Conservation (phyloP, 1,140 invertebrate species). For the Hycleus cichorii region DNA sequence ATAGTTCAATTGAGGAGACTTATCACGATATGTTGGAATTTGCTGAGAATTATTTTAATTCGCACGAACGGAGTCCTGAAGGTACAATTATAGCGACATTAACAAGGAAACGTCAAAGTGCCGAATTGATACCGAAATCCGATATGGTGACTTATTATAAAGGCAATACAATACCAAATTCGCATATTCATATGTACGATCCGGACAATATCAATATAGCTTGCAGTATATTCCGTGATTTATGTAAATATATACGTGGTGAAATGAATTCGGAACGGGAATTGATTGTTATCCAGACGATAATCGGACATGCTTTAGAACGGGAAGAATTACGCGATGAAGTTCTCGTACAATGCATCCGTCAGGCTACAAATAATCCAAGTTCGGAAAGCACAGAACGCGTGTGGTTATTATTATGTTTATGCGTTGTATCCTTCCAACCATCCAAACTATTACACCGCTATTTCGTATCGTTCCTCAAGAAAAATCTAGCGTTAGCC, state of each 20-base stretch:
- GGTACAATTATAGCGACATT: constrained; percentile 85
- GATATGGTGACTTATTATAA: constrained; percentile 91
- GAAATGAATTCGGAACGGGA: constrained; percentile 79
- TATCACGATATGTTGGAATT: constrained; percentile 86
- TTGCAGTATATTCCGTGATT: constrained; percentile 83
- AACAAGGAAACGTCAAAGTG: constrained; percentile 69
- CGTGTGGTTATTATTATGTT: constrained; percentile 82
- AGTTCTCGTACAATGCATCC: constrained; percentile 80
- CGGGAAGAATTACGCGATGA: constrained; percentile 84
- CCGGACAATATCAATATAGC: constrained; percentile 87
- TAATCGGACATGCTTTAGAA: constrained; percentile 80
- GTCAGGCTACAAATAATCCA: constrained; percentile 82
- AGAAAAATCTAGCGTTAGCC: constrained; percentile 62
- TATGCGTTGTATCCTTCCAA: constrained; percentile 86
- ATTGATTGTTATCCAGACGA: constrained; percentile 71
- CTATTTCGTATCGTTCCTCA: constrained; percentile 71
- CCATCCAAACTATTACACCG: constrained; percentile 80
- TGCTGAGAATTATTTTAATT: constrained; percentile 89
- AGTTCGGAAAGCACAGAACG: constrained; percentile 68
- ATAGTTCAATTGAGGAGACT: constrained; percentile 47
- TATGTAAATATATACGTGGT: constrained; percentile 79
- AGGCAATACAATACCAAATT: constrained; percentile 81
- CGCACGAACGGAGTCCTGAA: constrained; percentile 76
- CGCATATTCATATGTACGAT: constrained; percentile 92
- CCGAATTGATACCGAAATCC: constrained; percentile 77